These are phyloP conservation scores for Dicentrarchus labrax DNA, from an alignment of 2,113 vertebrate species.

Conservation along the genomic window DNA sequence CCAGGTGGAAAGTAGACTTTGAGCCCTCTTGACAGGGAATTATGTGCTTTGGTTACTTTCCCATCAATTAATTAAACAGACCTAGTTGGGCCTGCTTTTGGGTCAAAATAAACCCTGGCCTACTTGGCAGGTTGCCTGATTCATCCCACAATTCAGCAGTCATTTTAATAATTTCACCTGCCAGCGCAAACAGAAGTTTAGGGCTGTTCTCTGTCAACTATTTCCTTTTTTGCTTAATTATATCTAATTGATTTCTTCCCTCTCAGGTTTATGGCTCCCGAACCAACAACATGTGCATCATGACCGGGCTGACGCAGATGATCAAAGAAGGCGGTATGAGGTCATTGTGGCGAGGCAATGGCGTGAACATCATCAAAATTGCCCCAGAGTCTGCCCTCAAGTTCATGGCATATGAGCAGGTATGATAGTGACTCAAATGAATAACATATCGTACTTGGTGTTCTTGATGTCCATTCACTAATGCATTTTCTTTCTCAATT, in stretches of 20 bases:
- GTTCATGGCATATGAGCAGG: constrained; percentile 99
- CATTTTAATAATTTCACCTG: background rate
- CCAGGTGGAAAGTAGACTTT: constrained; percentile 22
- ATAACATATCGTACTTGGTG: rapidly evolving
- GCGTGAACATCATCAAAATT: constrained; percentile 95
- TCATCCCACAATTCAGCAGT: background rate
- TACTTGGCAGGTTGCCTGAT: rapidly evolving
- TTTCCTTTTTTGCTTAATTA: background rate
- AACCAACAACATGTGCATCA: constrained; percentile 95
- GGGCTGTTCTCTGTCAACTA: background rate
- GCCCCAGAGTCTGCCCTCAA: constrained; percentile 96
- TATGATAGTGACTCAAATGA: constrained; percentile 41
- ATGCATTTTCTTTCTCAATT: background rate
- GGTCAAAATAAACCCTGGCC: background rate
- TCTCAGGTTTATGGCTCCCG: constrained; percentile 93
- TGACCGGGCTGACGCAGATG: constrained; percentile 94
- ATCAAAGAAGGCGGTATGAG: constrained; percentile 91
- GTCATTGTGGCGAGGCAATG: constrained; percentile 94
- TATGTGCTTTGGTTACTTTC: rapidly evolving
- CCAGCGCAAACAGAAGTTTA: background rate
- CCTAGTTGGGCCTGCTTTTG: background rate
- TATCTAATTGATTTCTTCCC: background rate
- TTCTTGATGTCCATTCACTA: background rate
- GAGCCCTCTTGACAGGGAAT: background rate
- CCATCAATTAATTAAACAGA: background rate